Conservation (phyloP, 2,888 invertebrate species). For the Ophion slaviceki region DNA sequence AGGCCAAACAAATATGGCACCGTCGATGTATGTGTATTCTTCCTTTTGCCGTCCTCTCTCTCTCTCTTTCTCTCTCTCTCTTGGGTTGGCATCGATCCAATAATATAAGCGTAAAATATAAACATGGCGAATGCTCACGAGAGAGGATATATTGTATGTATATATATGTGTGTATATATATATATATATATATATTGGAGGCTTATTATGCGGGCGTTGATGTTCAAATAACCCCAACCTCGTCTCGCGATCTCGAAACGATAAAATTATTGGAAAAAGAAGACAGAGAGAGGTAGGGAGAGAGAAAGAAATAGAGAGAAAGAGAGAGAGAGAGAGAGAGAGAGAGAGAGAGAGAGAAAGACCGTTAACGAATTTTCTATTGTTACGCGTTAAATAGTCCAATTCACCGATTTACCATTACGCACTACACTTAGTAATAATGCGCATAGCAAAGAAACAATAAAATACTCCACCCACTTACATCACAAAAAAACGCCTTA, state of each 20-base stretch:
- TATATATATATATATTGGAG: slow-evolving; percentile 61
- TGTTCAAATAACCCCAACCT: slow-evolving; percentile 74
- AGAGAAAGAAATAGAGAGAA: slow-evolving; percentile 4
- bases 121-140: slow-evolving; percentile 37
- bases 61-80: slow-evolving; percentile 29
- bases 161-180: too few species aligned
- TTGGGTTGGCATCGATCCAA: slow-evolving; percentile 73
- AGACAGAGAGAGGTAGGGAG: too few species aligned
- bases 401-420: slow-evolving; percentile 40
- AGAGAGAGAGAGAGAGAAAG: not conserved
- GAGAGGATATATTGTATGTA: slow-evolving; percentile 49
- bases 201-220: slow-evolving; percentile 60
- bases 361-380: not conserved
- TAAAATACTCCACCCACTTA: too few species aligned
- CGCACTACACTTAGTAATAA: slow-evolving; percentile 7
- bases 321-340: slow-evolving; percentile 9
- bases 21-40: slow-evolving; percentile 70
- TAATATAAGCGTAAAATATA: slow-evolving; percentile 74
- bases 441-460: slow-evolving; percentile 3
- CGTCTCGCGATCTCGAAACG: slow-evolving; percentile 51
- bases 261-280: slow-evolving; percentile 13
- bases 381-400: slow-evolving; percentile 18
- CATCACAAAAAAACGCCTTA: too few species aligned
- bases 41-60: slow-evolving; percentile 8
- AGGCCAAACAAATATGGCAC: slow-evolving; percentile 79